A percentile compares a stretch with the other conserved stretches of the same genome.
phyloP scores from a whole-genome alignment of 53 echinoderm and acorn worm species.

The Echinometra lucunter region DNA sequence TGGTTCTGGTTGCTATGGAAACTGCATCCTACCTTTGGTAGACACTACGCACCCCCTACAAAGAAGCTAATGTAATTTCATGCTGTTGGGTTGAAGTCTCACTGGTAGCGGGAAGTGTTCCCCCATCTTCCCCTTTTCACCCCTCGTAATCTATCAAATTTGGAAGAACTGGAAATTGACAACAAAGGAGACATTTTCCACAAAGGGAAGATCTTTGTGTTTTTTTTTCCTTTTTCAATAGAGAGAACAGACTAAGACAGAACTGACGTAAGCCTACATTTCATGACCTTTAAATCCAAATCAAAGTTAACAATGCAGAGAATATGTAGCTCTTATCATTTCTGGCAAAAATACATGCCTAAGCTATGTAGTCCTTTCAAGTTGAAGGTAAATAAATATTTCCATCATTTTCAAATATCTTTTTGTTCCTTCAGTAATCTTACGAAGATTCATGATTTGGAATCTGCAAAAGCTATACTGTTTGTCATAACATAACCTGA shows the following conservation, averaged over 20 bases:
- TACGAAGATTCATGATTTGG: too few relatives aligned
- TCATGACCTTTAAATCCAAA: neutral
- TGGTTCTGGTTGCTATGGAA: constrained; percentile 3
- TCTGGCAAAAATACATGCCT: too few relatives aligned
- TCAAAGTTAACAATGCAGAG: too few relatives aligned
- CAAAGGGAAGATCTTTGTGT: neutral
- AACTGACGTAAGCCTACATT: neutral
- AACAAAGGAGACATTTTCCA: neutral
- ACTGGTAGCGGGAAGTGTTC: neutral
- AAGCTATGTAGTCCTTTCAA: too few relatives aligned
- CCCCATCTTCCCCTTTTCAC: neutral
- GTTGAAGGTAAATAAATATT: too few relatives aligned
- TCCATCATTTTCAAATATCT: too few relatives aligned
- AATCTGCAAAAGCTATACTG: too few relatives aligned
- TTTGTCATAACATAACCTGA: too few relatives aligned
- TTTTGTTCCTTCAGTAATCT: too few relatives aligned
- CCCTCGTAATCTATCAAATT: constrained; percentile 1
- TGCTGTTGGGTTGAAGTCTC: neutral
- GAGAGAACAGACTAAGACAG: neutral
- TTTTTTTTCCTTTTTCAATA: too few relatives aligned
- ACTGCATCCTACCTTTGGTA: neutral
- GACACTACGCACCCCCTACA: constrained; percentile 34
- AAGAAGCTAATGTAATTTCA: constrained; percentile 38
- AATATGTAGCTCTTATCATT: too few relatives aligned
- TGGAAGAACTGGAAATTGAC: neutral